Base-by-base conservation (phyloP, 1,140 invertebrate genomes). In the Oscheius sp. region DNA sequence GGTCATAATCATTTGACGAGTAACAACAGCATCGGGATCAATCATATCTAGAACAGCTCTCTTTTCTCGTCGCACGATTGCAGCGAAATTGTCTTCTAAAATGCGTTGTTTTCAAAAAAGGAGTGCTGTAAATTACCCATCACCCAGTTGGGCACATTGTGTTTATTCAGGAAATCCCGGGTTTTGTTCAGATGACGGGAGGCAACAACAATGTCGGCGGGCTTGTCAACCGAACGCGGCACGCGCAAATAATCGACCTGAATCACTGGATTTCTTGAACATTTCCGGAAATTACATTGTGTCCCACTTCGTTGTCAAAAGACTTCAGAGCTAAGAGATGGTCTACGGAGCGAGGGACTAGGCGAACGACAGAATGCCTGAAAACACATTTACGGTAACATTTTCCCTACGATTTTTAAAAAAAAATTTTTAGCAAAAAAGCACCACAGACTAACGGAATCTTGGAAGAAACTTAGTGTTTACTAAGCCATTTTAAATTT, bases 1-100 rank as follows among this genome's bases (percentile, higher is more conserved):
- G n/a, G 36, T 38, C 3, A 38, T 34, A 42, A 36, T 38, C 3
- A 65, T 38, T n/a, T 35, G 3, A 3, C 36, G 20, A 3, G 63
- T 34, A n/a, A 34, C 34, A 10, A n/a, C 32, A n/a, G 18, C 10
- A 42, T 32, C 2, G 3, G 36, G 63, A 23, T 55, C 49, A 55
- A 55, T 4, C 7, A 7, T 55, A 15, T 55, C 49, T 26, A 55
- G 23, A 13, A 55, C 49, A 42, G 63, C 63, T 3, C 63, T 2
- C 2, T 36, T 4, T 13, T 65, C 63, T 15, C 63, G 3, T 23
- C n/a, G 2, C 13, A 65, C 13, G 35, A 26, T 55, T 7, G 52
- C 3, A 10, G 20, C n/a, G n/a, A 65, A 15, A 26, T 65, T 42
- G 36, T 65, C 63, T 15, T 38, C 63, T 65, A 38, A 65, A 65